Percentiles rank a stretch among this genome's conserved stretches.
phyloP scores from a whole-genome alignment of 1,140 invertebrate genomes.

The Subanguina moxae region DNA sequence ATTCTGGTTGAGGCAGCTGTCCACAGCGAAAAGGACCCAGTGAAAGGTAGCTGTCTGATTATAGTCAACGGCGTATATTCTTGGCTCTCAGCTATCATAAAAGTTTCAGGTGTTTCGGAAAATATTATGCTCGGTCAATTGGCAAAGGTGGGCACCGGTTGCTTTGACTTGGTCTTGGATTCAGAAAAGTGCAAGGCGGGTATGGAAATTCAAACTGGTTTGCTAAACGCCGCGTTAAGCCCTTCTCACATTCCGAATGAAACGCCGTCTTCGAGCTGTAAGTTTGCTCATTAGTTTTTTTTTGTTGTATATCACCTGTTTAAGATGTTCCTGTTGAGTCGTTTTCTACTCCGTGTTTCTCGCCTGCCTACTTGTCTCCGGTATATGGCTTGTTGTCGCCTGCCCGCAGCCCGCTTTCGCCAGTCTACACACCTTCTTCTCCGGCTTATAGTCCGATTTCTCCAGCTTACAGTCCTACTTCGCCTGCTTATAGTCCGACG shows the following conservation, averaged over 20 bases:
- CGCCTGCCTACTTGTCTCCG: slow-evolving; percentile 62
- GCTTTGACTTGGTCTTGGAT: slow-evolving; percentile 92
- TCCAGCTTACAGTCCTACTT: slow-evolving; percentile 65
- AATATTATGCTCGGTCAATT: slow-evolving; percentile 98
- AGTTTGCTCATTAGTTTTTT: slow-evolving; percentile 64
- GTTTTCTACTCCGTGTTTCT: slow-evolving; percentile 67
- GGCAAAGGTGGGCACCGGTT: slow-evolving; percentile 92
- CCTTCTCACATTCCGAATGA: slow-evolving; percentile 63
- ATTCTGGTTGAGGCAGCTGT: slow-evolving; percentile 95
- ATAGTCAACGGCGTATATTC: too few species aligned
- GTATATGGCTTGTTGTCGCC: slow-evolving; percentile 50
- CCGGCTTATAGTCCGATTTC: slow-evolving; percentile 64
- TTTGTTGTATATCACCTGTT: background rate
- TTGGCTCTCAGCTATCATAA: background rate
- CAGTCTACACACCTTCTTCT: slow-evolving; percentile 64
- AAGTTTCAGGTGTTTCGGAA: slow-evolving; percentile 74
- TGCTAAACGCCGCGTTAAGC: slow-evolving; percentile 67
- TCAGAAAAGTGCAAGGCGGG: slow-evolving; percentile 94
- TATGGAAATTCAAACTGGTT: slow-evolving; percentile 81
- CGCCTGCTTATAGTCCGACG: slow-evolving; percentile 66
- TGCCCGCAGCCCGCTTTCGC: slow-evolving; percentile 69
- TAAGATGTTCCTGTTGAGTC: slow-evolving; percentile 31
- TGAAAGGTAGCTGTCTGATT: slow-evolving; percentile 72
- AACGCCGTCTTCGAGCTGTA: slow-evolving; percentile 44
- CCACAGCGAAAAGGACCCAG: slow-evolving; percentile 93